Base-by-base conservation (phyloP, 2,113 vertebrate species). In the Petaurus breviceps region DNA sequence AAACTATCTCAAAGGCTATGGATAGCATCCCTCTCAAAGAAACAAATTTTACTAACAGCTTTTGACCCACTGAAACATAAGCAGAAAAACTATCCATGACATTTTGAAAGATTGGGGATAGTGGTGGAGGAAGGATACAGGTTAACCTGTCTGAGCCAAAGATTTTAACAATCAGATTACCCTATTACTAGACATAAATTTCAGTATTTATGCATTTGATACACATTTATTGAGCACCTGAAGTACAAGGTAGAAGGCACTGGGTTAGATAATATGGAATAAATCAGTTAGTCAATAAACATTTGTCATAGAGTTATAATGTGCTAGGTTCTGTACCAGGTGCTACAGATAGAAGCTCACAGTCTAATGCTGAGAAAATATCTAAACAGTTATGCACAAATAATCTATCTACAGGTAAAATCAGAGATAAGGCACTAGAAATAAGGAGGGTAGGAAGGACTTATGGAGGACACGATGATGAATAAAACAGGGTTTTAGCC, bases 21-120 rank as follows among this genome's bases (percentile, higher is more conserved):
- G 12, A n/a, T 16, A 68, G 31, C 31, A 19, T 2, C 3, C 61
- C 31, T 68, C 31, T 37, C 4, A 68, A 16, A 68, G 31, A 68
- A 68, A n/a, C 31, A 68, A 68, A 0, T 94, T 96, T 93, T 90
- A 8, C 94, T 96, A 91, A 96, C 96, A 94, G 89, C 12, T 16
- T 89, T 25, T 53, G 92, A 95, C 2, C 22, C 19, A 92, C 31
- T 91, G 92, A 92, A 46, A 57, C 3, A 8, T 84, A 3, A 6
- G 22, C 90, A 95, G 49, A 55, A 91, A 92, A 94, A 0, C 26
- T 28, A 57, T 28, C 25, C 26, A 28, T 11, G 55, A 28, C 24
- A 57, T 68, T 37, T 68, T 68, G 12, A 68, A 68, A 68, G 31
- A 37, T 16, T 14, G 61, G 14, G 12, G 14, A 7, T 55, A 31